Base-by-base conservation (phyloP, 2,888 invertebrate genomes). In the Stomorhina lunata region DNA sequence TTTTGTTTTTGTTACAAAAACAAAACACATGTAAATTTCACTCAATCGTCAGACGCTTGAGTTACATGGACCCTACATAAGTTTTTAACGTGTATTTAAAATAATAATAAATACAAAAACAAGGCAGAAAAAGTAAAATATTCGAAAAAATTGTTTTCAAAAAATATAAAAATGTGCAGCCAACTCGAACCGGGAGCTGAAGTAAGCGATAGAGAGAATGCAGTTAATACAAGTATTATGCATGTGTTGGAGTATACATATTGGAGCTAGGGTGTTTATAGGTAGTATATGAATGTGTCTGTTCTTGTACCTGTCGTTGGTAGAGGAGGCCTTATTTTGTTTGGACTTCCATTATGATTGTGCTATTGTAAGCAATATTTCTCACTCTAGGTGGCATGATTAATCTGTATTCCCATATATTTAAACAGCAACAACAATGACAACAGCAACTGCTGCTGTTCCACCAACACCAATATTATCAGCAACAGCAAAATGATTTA, bases 301-400 rank as follows among this genome's bases (percentile, higher is more conserved):
- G 6, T 15, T 12, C 4, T 12, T 12, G 32, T 73, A 65, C 53
- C 63, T 72, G 50, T 40, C 55, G 25, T 9, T 68, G 43, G 61
- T 61, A 43, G 29, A 57, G 37, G 53, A 40, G 32, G 37, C 20
- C n/a, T 29, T 20, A n/a, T 17, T 29, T 57, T 57, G 17, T 53
- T 55, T 25, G 27, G 48, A 72, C 72, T 66, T 73, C 66, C 59
- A 80, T 66, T 73, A 73, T 50, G 55, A 72, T 72, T 79, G 63
- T 79, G 72, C 68, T 55, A 65, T 82, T 73, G 85, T 80, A 76
- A 69, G 84, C 83, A 80, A 84, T 85, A 85, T 84, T 84, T 86
- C 84, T 84, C 84, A 84, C 85, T 81, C 80, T 84, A 83, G 84
- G 85, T 85, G 85, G 83, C 84, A 81, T 79, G 83, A 84, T 86